Conservation (phyloP, 2,888 invertebrate genomes). For the Pharmacophagus antenor region DNA sequence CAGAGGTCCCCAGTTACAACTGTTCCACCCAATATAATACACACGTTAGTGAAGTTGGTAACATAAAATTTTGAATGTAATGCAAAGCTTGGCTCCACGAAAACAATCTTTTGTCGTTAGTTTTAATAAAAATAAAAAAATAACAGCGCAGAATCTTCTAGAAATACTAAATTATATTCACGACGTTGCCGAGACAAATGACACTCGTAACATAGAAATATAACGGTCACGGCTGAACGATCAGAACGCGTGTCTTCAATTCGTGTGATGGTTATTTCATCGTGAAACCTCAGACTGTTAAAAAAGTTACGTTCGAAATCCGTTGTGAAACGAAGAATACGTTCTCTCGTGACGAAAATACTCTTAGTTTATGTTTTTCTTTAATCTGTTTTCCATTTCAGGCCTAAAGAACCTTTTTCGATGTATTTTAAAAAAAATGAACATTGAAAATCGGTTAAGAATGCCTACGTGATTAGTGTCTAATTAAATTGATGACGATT, state of each 20-base stretch:
- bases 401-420: too few relatives aligned
- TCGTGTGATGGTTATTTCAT: slow-evolving; percentile 1
- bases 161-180: not conserved
- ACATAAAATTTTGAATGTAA: too few relatives aligned
- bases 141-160: not conserved
- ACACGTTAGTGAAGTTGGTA: too few relatives aligned
- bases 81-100: too few relatives aligned
- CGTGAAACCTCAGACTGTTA: not conserved
- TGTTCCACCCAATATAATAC: too few relatives aligned
- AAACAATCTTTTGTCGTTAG: not conserved
- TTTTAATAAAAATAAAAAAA: not conserved
- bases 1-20: too few relatives aligned
- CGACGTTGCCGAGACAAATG: slow-evolving; percentile 11
- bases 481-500: too few relatives aligned
- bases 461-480: too few relatives aligned
- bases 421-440: too few relatives aligned
- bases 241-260: not conserved
- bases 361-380: too few relatives aligned
- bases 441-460: too few relatives aligned
- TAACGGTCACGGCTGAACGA: slow-evolving; percentile 8
- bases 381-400: too few relatives aligned
- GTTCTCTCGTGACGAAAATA: not conserved
- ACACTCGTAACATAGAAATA: slow-evolving; percentile 6
- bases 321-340: not conserved
- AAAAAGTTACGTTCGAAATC: not conserved